Conservation (phyloP, 2,113 vertebrate species). For the Cisticola juncidis region DNA sequence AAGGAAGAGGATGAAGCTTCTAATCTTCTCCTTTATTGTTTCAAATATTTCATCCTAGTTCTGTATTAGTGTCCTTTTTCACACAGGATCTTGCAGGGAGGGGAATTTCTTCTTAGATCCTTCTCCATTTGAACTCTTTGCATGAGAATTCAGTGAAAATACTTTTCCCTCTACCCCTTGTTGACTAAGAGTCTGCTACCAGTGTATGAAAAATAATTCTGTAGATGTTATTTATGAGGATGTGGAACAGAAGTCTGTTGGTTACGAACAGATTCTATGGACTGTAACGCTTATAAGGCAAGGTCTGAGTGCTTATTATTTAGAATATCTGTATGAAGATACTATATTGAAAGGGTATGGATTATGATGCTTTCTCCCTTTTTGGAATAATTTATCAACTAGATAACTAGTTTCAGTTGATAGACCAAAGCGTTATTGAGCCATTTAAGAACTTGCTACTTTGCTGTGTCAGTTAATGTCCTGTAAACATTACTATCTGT, state of each 20-base stretch:
- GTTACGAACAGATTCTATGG: background rate
- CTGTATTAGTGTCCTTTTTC: background rate
- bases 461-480: background rate
- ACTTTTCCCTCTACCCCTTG: background rate
- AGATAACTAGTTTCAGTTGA: background rate
- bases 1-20: background rate
- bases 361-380: background rate
- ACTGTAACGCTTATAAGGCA: background rate
- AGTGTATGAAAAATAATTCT: background rate
- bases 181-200: background rate
- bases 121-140: background rate
- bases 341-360: background rate
- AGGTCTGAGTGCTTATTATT: background rate
- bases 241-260: background rate
- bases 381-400: background rate
- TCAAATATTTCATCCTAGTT: background rate
- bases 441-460: background rate
- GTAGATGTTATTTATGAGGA: background rate
- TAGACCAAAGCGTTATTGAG: background rate
- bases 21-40: background rate
- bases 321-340: background rate
- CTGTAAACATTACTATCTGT: background rate
- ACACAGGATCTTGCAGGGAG: background rate
- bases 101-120: background rate
- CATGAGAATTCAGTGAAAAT: background rate